These are phyloP conservation scores for Petromus typicus DNA, from an alignment of 2,113 vertebrate genomes.

Conservation along the genomic window DNA sequence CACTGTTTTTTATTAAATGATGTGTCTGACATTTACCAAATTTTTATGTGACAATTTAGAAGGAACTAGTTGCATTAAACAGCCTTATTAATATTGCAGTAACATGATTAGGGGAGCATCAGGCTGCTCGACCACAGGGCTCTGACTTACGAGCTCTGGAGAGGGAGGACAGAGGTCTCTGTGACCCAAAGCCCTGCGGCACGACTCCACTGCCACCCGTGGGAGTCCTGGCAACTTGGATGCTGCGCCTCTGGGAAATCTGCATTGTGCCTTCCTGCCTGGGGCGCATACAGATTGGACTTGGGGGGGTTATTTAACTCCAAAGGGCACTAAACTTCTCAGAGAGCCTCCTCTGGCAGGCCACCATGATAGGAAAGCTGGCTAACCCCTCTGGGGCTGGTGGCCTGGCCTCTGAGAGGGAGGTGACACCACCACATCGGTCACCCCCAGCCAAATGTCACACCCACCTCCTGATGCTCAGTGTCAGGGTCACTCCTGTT, in stretches of 20 bases:
- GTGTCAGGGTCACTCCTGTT: not conserved
- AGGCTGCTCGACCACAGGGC: slow-evolving; percentile 53
- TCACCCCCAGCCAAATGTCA: rapidly evolving
- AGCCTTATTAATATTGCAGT: slow-evolving; percentile 84
- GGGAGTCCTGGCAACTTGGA: rapidly evolving
- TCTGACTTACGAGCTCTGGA: slow-evolving; percentile 73
- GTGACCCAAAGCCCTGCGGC: slow-evolving; percentile 54
- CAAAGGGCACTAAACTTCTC: not conserved
- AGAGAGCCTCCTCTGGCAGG: rapidly evolving
- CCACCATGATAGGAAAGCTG: not conserved
- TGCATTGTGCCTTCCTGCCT: rapidly evolving
- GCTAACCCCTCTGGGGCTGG: not conserved
- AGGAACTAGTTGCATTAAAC: slow-evolving; percentile 78
- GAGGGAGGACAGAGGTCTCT: slow-evolving; percentile 36
- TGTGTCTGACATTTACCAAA: slow-evolving; percentile 87
- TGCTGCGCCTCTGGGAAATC: rapidly evolving
- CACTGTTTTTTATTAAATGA: slow-evolving; percentile 83
- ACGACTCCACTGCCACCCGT: not conserved
- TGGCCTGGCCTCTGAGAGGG: not conserved
- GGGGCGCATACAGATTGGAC: not conserved
- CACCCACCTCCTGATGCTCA: rapidly evolving
- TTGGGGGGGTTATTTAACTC: not conserved
- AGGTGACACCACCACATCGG: not conserved
- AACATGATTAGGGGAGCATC: slow-evolving; percentile 78
- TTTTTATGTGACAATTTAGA: slow-evolving; percentile 86